Percentiles rank a stretch among this genome's conserved stretches.
These are phyloP conservation scores for Entomobrya multifasciata DNA, from an alignment of 2,888 invertebrate species.

Conservation along the genomic window DNA sequence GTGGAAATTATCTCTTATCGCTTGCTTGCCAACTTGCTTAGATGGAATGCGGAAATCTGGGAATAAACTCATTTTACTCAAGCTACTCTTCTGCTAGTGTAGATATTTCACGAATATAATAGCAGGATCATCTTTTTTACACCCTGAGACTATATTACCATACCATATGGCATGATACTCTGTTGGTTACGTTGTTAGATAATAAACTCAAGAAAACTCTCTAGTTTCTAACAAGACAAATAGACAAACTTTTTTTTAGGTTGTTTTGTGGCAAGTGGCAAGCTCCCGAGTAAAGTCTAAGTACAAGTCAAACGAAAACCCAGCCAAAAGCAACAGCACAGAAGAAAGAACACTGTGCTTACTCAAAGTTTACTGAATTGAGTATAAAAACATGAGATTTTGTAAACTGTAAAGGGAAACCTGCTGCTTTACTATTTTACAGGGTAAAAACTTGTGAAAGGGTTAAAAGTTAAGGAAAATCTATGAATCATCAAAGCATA, in stretches of 20 bases:
- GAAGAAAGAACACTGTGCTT: background rate
- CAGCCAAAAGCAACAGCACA: background rate
- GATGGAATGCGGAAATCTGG: too few species aligned
- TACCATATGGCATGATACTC: too few species aligned
- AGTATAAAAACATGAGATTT: too few species aligned
- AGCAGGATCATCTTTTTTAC: conserved; percentile 12
- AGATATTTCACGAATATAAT: too few species aligned
- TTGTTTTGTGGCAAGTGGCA: background rate
- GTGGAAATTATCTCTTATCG: too few species aligned
- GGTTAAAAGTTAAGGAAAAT: background rate
- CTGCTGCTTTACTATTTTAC: background rate
- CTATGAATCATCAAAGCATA: conserved; percentile 38
- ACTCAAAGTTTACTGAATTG: conserved; percentile 1
- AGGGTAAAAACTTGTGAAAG: background rate
- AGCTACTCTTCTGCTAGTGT: too few species aligned
- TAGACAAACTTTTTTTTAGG: conserved; percentile 35
- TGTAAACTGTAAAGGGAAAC: background rate
- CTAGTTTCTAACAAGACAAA: background rate
- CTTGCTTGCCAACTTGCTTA: background rate
- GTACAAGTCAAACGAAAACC: background rate
- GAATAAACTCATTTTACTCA: too few species aligned
- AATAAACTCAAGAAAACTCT: conserved; percentile 15
- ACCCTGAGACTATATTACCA: background rate
- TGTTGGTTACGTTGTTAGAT: too few species aligned
- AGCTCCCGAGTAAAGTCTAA: too few species aligned